Evolutionary conservation across 2,797 vertebrate genomes (phyloP), one percentile per base, ranked within the genome.

Genomic region (Halcyon badia): DNA sequence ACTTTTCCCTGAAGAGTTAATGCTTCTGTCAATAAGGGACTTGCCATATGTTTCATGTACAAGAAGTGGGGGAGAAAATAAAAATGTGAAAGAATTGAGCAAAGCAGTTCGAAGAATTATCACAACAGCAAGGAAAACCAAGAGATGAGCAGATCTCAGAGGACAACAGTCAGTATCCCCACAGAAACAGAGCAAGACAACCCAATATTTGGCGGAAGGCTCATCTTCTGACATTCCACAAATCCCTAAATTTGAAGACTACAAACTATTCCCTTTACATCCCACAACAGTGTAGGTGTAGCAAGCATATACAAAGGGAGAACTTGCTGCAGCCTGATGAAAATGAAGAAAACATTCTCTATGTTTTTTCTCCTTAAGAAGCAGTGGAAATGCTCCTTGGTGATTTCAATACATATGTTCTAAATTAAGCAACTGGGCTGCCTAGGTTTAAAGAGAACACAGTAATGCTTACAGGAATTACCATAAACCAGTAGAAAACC

Each of bases 11-110:
- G 33, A 81, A 72, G 24, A 65, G 33, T 21, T 42, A 52, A 54
- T 57, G 42, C 14, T 68, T 46, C 46, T 57, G 12, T 79, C 30
- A 61, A 13, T 28, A 56, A 42, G 21, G 44, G 18, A 58, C 28
- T 71, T 0, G 0, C 3, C 44, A 52, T 39, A 30, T 0, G 0
- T 78, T 77, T 48, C 13, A 37, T 0, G 7, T 5, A 68, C 8
- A 33, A 46, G 81, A 60, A 73, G 30, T 6, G 8, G 14, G 2
- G 10, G 5, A 82, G 11, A 61, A 75, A 49, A 57, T 10, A 64
- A 76, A 79, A 86, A 49, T 9, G 17, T n/a, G 21, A 35, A 80
- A 84, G 26, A 68, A 56, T 3, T 46, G 46, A 83, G 28, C 11
- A 33, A 92, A 87, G 20, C 9, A 13, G 25, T 35, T 35, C 49